Conservation (phyloP, 1,140 invertebrate genomes). For the Calosoma granatense region DNA sequence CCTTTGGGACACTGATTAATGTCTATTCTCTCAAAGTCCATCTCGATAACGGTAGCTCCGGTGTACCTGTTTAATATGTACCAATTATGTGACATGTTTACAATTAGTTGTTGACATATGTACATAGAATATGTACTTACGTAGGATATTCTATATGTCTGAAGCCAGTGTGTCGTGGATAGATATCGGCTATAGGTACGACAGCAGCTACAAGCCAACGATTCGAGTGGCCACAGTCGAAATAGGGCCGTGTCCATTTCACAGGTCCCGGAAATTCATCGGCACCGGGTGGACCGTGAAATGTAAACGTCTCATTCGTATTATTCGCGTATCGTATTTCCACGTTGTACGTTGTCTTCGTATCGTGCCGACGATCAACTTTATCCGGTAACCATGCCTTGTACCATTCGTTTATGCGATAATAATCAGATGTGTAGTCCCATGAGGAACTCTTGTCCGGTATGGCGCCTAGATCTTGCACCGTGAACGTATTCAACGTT, state of each 20-base stretch:
- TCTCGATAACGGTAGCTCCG: conserved; percentile 84
- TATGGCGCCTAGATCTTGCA: conserved; percentile 75
- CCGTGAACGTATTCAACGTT: conserved; percentile 77
- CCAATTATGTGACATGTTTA: no score
- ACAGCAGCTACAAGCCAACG: conserved; percentile 92
- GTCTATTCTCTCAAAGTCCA: conserved; percentile 95
- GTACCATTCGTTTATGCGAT: conserved; percentile 92
- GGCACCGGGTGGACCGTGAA: conserved; percentile 82
- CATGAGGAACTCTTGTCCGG: conserved; percentile 54
- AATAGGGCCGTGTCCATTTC: conserved; percentile 89
- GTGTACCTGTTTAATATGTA: conserved; percentile 81
- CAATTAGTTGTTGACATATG: conserved; percentile 19
- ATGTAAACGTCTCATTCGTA: conserved; percentile 91
- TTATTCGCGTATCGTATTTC: conserved; percentile 90
- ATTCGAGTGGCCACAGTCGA: conserved; percentile 91
- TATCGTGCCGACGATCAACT: conserved; percentile 72
- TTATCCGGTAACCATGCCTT: conserved; percentile 79
- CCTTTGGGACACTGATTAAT: conserved; percentile 94
- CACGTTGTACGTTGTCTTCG: conserved; percentile 86
- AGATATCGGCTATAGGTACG: conserved; percentile 90
- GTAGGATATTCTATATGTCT: conserved; percentile 92
- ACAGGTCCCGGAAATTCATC: conserved; percentile 85
- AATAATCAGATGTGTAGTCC: conserved; percentile 86
- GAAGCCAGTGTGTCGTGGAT: conserved; percentile 88
- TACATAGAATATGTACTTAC: conserved; percentile 50